Evolutionary conservation across 1,140 invertebrate genomes (phyloP).

Genomic region (Charaxes varanes): DNA sequence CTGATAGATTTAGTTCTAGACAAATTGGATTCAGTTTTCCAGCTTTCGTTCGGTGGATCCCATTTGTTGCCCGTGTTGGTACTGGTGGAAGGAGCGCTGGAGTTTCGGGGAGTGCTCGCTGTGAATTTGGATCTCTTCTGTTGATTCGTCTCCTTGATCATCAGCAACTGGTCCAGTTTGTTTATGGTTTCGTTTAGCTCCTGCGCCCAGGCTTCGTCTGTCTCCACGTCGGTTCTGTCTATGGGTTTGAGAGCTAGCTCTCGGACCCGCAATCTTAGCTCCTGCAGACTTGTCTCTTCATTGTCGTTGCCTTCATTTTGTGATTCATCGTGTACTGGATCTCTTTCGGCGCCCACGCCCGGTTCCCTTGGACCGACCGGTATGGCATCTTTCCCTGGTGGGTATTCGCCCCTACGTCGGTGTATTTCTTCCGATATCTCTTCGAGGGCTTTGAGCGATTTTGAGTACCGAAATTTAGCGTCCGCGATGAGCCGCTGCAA

Average conservation of each 20-base stretch:
- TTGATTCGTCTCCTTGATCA: constrained; percentile 76
- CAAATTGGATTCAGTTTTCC: constrained; percentile 38
- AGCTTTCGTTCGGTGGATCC: constrained; percentile 41
- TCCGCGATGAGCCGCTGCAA: constrained; percentile 86
- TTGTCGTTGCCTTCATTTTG: constrained; percentile 47
- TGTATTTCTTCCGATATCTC: constrained; percentile 96
- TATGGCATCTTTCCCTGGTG: constrained; percentile 58
- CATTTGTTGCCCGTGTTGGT: constrained; percentile 34
- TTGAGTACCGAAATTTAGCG: constrained; percentile 89
- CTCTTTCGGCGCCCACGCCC: constrained; percentile 90
- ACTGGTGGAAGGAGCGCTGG: constrained; percentile 52
- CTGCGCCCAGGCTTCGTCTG: constrained; percentile 77
- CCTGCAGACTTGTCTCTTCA: constrained; percentile 63
- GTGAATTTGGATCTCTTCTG: constrained; percentile 64
- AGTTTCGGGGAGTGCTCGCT: constrained; percentile 43
- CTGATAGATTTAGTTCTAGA: constrained; percentile 49
- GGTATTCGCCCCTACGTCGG: constrained; percentile 70
- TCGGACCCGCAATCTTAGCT: constrained; percentile 75
- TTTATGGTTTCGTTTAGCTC: constrained; percentile 79
- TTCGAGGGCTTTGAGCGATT: constrained; percentile 90
- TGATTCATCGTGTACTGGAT: constrained; percentile 69
- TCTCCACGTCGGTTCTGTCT: constrained; percentile 76
- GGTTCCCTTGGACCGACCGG: constrained; percentile 85
- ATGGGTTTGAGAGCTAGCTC: constrained; percentile 77
- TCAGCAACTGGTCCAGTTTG: constrained; percentile 78